Conservation (phyloP, 2,888 invertebrate genomes). For the Lacanobia oleracea region DNA sequence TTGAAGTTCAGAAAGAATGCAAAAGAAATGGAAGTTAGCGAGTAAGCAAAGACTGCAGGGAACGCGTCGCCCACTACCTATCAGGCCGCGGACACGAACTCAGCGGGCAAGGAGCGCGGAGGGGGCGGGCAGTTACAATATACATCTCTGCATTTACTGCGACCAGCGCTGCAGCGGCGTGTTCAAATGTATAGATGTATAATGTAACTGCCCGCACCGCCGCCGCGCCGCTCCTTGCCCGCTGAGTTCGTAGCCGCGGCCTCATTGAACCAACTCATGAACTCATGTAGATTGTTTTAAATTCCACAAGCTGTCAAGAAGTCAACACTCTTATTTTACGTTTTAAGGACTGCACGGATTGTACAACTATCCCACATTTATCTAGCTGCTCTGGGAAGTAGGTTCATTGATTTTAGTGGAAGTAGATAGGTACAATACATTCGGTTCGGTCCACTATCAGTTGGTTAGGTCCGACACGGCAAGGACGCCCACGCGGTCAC, state of each 20-base stretch:
- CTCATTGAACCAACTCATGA: not conserved
- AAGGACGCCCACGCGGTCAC: conserved; percentile 81
- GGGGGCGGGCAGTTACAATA: too few relatives aligned
- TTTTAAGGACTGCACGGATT: not conserved
- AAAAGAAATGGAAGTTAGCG: not conserved
- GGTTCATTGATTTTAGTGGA: not conserved
- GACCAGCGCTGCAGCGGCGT: too few relatives aligned
- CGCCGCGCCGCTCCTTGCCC: too few relatives aligned
- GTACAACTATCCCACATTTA: not conserved
- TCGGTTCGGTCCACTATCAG: not conserved
- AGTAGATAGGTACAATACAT: not conserved
- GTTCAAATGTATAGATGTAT: too few relatives aligned
- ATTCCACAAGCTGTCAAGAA: not conserved
- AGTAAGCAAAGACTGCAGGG: not conserved
- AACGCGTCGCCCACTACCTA: not conserved
- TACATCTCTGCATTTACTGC: too few relatives aligned
- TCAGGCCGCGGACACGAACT: too few relatives aligned
- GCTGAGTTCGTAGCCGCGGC: too few relatives aligned
- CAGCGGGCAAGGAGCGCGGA: too few relatives aligned
- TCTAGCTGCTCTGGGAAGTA: not conserved
- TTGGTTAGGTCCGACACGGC: conserved; percentile 55
- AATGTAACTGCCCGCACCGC: too few relatives aligned
- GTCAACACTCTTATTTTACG: not conserved
- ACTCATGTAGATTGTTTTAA: not conserved
- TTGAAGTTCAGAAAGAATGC: not conserved